These are phyloP conservation scores for Lathronympha strigana DNA, from an alignment of 2,888 invertebrate genomes.

Conservation along the genomic window DNA sequence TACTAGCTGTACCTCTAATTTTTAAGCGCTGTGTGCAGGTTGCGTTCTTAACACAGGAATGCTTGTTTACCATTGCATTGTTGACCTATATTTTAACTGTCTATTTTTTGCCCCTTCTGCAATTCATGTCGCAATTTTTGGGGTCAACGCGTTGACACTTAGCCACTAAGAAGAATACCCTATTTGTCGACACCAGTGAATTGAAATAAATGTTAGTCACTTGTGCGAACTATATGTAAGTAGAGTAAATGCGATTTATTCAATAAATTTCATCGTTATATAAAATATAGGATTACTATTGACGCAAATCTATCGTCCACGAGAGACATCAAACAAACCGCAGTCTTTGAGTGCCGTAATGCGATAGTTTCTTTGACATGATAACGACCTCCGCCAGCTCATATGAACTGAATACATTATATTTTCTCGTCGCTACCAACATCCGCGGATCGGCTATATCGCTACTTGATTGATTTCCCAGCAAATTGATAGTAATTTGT, in stretches of 20 bases:
- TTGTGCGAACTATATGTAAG: too few species aligned
- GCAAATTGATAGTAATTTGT: background rate
- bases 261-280: constrained; percentile 36
- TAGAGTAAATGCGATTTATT: constrained; percentile 22
- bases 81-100: too few species aligned
- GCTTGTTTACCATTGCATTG: too few species aligned
- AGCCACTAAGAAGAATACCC: too few species aligned
- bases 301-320: constrained; percentile 58
- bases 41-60: too few species aligned
- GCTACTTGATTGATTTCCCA: constrained; percentile 42
- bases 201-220: too few species aligned
- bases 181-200: too few species aligned
- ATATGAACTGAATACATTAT: constrained; percentile 76
- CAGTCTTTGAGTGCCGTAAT: constrained; percentile 77
- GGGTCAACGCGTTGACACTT: too few species aligned
- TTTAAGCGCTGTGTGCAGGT: too few species aligned
- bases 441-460: constrained; percentile 59
- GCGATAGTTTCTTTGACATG: constrained; percentile 83
- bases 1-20: too few species aligned
- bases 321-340: constrained; percentile 75
- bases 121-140: too few species aligned
- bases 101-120: too few species aligned
- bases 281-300: constrained; percentile 49
- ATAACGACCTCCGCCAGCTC: constrained; percentile 71
- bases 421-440: constrained; percentile 61